These are phyloP conservation scores for Frankliniella intonsa DNA, from an alignment of 2,888 invertebrate genomes.

Conservation along the genomic window DNA sequence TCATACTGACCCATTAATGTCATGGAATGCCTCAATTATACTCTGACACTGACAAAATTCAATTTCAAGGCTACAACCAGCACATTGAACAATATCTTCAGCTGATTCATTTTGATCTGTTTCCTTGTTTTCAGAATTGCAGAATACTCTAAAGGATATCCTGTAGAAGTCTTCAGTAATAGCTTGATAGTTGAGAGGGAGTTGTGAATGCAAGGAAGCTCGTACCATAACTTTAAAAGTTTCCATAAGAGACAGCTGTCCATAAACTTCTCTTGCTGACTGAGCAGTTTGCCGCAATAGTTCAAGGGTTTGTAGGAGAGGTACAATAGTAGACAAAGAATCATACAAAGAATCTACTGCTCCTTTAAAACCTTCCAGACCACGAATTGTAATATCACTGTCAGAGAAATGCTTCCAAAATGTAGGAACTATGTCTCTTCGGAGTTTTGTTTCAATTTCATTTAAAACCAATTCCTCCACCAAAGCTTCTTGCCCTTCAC, in stretches of 20 bases:
- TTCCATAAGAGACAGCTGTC: slow-evolving; percentile 52
- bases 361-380: slow-evolving; percentile 60
- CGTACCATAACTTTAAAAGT: slow-evolving; percentile 62
- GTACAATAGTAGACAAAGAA: slow-evolving; percentile 53
- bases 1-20: slow-evolving; percentile 62
- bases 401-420: slow-evolving; percentile 61
- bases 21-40: slow-evolving; percentile 66
- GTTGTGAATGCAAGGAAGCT: slow-evolving; percentile 63
- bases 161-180: slow-evolving; percentile 72
- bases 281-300: slow-evolving; percentile 50
- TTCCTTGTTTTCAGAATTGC: slow-evolving; percentile 45
- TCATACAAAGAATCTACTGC: slow-evolving; percentile 63
- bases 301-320: slow-evolving; percentile 54
- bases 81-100: slow-evolving; percentile 60
- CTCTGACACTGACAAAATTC: slow-evolving; percentile 60
- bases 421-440: slow-evolving; percentile 56
- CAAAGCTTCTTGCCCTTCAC: slow-evolving; percentile 40
- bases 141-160: slow-evolving; percentile 69
- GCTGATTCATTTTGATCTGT: slow-evolving; percentile 50
- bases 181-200: slow-evolving; percentile 63
- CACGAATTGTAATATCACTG: slow-evolving; percentile 44
- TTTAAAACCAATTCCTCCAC: slow-evolving; percentile 48
- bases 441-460: slow-evolving; percentile 56
- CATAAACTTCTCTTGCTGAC: slow-evolving; percentile 51
- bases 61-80: slow-evolving; percentile 64